Conservation (phyloP, 2,888 invertebrate species). For the Phlogophora meticulosa region DNA sequence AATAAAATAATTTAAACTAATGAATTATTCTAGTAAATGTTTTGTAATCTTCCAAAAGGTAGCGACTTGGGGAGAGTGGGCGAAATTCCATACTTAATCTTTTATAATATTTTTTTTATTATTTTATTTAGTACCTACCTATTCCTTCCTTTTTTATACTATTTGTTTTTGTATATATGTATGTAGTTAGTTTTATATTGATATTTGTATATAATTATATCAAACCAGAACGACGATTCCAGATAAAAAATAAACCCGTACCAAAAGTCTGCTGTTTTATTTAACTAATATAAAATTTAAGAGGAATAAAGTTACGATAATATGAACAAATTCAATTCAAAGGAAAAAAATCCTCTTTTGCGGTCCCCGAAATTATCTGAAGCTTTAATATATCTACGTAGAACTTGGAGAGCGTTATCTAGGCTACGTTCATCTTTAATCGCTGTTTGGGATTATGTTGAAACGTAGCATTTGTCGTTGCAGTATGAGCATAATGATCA, state of each 20-base stretch:
- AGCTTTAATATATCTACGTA: constrained; percentile 52
- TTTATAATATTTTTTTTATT: no score
- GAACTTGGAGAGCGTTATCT: constrained; percentile 48
- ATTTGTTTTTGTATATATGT: no score
- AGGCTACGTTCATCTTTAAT: constrained; percentile 21
- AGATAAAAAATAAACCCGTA: constrained; percentile 7
- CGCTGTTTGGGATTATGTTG: neutral
- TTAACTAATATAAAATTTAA: neutral
- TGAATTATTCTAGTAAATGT: no score
- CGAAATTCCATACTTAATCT: no score
- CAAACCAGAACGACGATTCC: neutral
- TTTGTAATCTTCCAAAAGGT: no score
- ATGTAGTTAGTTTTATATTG: no score
- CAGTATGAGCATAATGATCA: neutral
- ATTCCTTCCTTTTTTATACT: no score
- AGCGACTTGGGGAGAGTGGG: no score
- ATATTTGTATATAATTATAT: no score
- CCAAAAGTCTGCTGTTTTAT: constrained; percentile 1
- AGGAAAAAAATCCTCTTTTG: constrained; percentile 6
- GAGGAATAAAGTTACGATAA: neutral
- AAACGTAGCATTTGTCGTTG: neutral
- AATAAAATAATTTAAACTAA: no score
- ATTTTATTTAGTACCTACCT: no score
- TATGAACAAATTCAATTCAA: constrained; percentile 13
- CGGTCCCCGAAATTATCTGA: constrained; percentile 21